Conservation (phyloP, 2,888 invertebrate species). For the Idaea straminata region DNA sequence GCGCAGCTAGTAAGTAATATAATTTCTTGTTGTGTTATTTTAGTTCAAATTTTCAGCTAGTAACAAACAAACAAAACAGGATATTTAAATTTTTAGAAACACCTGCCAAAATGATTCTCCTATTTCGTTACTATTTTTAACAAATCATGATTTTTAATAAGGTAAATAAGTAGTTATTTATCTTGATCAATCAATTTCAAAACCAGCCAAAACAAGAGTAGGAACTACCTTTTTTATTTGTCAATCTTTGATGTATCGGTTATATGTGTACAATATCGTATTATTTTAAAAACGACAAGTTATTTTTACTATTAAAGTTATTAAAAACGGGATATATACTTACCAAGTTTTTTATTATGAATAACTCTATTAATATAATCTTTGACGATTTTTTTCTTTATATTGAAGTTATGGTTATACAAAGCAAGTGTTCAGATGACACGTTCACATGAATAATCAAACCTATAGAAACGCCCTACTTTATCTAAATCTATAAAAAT, state of each 20-base stretch:
- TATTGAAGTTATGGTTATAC: no score
- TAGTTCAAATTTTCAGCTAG: neutral
- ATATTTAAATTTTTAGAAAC: neutral
- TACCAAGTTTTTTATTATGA: no score
- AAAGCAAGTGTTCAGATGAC: no score
- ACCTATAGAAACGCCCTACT: no score
- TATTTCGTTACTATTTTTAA: neutral
- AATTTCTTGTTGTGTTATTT: neutral
- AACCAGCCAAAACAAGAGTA: neutral
- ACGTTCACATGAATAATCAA: no score
- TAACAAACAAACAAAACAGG: neutral
- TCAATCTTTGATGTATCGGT: neutral
- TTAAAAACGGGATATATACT: no score
- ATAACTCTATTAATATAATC: no score
- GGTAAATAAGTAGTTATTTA: neutral
- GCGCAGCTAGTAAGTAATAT: no score
- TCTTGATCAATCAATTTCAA: neutral
- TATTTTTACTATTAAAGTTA: no score
- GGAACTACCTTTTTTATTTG: neutral
- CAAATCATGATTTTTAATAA: constrained; percentile 1
- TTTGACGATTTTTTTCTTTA: no score
- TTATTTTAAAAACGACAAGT: neutral
- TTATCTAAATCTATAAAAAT: no score
- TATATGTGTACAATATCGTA: neutral
- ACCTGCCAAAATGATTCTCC: neutral